Evolutionary conservation across 2,113 vertebrate species (phyloP).

Genomic region (Greenwoodochromis staneri): DNA sequence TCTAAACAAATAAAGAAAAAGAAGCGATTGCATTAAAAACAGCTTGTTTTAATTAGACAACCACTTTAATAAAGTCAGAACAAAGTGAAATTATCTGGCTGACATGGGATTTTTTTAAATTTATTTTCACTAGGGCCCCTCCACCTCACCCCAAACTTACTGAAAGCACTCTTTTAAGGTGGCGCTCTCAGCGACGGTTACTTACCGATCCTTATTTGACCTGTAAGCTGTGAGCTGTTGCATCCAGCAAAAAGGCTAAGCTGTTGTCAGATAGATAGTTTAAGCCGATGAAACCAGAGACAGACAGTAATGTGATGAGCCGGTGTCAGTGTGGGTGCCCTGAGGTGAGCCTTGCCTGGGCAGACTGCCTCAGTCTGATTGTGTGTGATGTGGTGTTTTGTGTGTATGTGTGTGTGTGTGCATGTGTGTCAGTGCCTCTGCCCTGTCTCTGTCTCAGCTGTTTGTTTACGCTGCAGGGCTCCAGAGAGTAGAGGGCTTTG

Average conservation of each 20-base stretch:
- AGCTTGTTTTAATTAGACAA: background rate
- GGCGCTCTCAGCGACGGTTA: background rate
- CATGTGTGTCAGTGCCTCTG: slow-evolving; percentile 14
- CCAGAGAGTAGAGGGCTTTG: slow-evolving; percentile 53
- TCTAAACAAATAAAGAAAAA: background rate
- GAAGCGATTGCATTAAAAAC: background rate
- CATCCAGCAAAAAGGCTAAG: slow-evolving; percentile 28
- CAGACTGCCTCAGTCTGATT: slow-evolving; percentile 51
- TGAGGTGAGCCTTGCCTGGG: slow-evolving; percentile 56
- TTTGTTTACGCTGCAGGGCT: slow-evolving; percentile 70
- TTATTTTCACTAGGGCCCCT: background rate
- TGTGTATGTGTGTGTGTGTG: slow-evolving; percentile 3
- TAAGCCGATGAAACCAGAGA: slow-evolving; percentile 57
- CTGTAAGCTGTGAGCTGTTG: slow-evolving; percentile 10
- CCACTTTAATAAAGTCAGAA: background rate
- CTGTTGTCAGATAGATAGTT: slow-evolving; percentile 51
- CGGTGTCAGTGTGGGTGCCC: slow-evolving; percentile 46
- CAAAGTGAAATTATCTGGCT: background rate
- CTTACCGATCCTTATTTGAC: slow-evolving; percentile 16
- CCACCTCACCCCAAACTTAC: background rate
- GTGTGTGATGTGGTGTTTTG: slow-evolving; percentile 1
- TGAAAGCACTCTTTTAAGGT: background rate
- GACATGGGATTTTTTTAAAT: background rate
- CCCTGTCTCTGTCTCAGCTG: slow-evolving; percentile 56
- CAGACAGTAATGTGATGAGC: slow-evolving; percentile 64